These are phyloP conservation scores for Enteromius mattozi DNA, from an alignment of 2,797 vertebrate species.

Conservation along the genomic window DNA sequence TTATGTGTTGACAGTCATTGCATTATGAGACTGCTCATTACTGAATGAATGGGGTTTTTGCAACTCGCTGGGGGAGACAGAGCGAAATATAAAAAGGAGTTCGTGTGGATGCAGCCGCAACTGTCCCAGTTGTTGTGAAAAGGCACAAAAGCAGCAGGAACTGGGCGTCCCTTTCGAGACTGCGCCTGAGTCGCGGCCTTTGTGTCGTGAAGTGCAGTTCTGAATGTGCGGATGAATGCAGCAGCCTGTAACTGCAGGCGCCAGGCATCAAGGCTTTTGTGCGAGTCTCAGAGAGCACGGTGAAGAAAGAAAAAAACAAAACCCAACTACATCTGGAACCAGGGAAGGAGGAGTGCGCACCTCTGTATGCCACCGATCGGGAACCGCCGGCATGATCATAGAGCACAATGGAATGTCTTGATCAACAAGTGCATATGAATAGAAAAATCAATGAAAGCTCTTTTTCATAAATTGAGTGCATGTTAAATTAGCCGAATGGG, in stretches of 20 bases:
- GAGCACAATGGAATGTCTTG: constrained; percentile 69
- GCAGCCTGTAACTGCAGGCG: constrained; percentile 58
- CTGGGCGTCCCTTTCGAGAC: constrained; percentile 62
- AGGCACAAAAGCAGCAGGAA: constrained; percentile 62
- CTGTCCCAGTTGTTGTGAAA: constrained; percentile 59
- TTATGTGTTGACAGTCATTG: constrained; percentile 56
- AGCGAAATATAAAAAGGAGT: constrained; percentile 39
- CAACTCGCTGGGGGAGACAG: constrained; percentile 53
- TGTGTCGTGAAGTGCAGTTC: constrained; percentile 60
- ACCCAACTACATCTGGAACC: constrained; percentile 62
- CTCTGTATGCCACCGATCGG: constrained; percentile 47
- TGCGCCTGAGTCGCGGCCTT: constrained; percentile 58
- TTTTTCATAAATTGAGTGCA: constrained; percentile 82
- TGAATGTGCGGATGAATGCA: constrained; percentile 60
- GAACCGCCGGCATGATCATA: constrained; percentile 51
- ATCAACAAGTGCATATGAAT: constrained; percentile 75
- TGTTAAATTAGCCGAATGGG: constrained; percentile 81
- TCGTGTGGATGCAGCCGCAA: constrained; percentile 50
- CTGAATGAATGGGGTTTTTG: constrained; percentile 55
- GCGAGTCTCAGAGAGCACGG: constrained; percentile 33
- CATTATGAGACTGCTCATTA: constrained; percentile 58
- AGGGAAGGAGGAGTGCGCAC: constrained; percentile 29
- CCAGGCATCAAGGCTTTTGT: constrained; percentile 56
- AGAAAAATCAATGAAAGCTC: constrained; percentile 79
- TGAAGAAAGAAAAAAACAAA: constrained; percentile 11